A percentile compares a stretch with the other conserved stretches of the same genome.
Evolutionary conservation across 2,113 vertebrate species (phyloP).

Genomic region (Chascanopsetta lugubris): DNA sequence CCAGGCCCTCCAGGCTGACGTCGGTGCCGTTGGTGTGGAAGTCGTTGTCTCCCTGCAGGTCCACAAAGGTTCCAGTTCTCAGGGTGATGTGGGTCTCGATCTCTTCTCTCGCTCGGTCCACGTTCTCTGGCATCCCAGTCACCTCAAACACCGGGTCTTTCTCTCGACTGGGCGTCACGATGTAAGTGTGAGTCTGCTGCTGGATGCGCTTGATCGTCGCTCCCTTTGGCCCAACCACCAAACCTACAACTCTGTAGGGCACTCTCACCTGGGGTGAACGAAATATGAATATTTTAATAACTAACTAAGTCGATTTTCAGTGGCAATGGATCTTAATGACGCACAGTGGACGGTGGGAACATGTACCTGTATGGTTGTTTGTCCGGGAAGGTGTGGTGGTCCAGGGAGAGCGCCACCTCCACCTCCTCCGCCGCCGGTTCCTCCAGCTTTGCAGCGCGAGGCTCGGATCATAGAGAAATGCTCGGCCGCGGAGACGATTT

Average conservation of each 20-base stretch:
- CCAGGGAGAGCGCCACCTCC: conserved; percentile 81
- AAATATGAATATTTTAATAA: not conserved
- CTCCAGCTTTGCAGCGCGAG: conserved; percentile 86
- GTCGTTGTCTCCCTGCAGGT: conserved; percentile 92
- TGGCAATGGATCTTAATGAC: too few relatives aligned
- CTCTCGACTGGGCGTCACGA: conserved; percentile 94
- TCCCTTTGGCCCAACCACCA: conserved; percentile 96
- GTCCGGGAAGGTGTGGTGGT: conserved; percentile 91
- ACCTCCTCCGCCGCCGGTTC: conserved; percentile 61
- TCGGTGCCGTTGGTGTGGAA: conserved; percentile 98
- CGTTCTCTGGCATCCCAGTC: conserved; percentile 97
- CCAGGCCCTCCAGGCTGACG: conserved; percentile 91
- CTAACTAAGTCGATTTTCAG: too few relatives aligned
- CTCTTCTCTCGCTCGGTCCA: conserved; percentile 93
- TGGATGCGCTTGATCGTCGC: conserved; percentile 99
- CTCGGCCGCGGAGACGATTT: conserved; percentile 94
- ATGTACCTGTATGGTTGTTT: conserved; percentile 97
- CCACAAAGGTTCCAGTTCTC: conserved; percentile 92
- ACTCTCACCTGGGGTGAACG: conserved; percentile 87
- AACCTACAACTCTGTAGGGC: conserved; percentile 94
- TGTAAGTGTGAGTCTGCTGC: conserved; percentile 98
- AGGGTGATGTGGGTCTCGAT: conserved; percentile 98
- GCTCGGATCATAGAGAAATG: conserved; percentile 98
- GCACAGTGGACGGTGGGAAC: too few relatives aligned
- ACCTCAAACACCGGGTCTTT: conserved; percentile 97